Percentiles rank a stretch among this genome's conserved stretches.
These are phyloP conservation scores for Sebastes oblongus DNA, from an alignment of 2,797 vertebrate species.

Conservation along the genomic window DNA sequence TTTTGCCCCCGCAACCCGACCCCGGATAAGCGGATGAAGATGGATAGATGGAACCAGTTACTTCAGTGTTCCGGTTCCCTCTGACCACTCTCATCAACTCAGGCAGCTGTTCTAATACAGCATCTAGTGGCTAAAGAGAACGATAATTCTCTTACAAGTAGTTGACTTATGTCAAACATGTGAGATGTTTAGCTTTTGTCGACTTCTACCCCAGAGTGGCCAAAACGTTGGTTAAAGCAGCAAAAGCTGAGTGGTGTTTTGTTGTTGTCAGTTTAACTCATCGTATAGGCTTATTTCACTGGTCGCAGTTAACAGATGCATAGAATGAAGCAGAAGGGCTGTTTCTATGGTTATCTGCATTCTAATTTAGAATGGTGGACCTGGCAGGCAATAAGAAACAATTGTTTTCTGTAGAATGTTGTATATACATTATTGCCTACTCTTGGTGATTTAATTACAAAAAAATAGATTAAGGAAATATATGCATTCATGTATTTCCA, in stretches of 20 bases:
- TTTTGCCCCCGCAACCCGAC: too few relatives aligned
- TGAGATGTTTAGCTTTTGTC: too few relatives aligned
- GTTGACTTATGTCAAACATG: too few relatives aligned
- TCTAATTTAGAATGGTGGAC: not conserved
- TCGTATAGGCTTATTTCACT: too few relatives aligned
- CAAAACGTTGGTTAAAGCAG: too few relatives aligned
- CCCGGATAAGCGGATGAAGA: too few relatives aligned
- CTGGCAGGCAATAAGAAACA: not conserved
- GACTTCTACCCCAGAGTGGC: too few relatives aligned
- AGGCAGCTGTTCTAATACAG: not conserved
- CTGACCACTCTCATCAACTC: not conserved
- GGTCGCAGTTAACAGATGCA: too few relatives aligned
- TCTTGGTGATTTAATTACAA: not conserved
- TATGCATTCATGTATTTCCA: not conserved
- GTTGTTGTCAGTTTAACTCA: too few relatives aligned
- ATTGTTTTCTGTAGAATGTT: not conserved
- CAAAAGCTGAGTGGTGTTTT: too few relatives aligned
- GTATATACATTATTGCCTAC: not conserved
- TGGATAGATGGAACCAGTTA: too few relatives aligned
- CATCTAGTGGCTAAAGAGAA: not conserved
- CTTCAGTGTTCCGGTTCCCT: not conserved
- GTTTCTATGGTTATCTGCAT: not conserved
- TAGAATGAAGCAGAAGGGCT: too few relatives aligned
- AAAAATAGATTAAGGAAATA: not conserved
- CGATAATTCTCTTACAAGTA: not conserved